These are phyloP conservation scores for Pseudochirops corinnae DNA, from an alignment of 2,797 vertebrate genomes.

Conservation along the genomic window DNA sequence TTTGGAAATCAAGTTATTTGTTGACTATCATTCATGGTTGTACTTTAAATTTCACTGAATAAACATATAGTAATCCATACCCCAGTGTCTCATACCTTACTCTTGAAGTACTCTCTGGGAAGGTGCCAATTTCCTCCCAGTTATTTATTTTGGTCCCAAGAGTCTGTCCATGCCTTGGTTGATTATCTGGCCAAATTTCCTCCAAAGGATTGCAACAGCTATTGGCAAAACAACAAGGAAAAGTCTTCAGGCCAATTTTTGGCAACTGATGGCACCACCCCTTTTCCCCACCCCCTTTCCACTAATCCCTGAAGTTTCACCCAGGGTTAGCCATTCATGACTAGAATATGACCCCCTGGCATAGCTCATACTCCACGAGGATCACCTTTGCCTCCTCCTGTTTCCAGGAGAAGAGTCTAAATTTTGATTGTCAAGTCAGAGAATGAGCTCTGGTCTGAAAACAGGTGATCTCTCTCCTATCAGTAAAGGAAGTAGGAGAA, in stretches of 20 bases:
- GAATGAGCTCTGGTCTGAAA: slow-evolving; percentile 34
- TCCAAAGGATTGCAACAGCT: slow-evolving; percentile 78
- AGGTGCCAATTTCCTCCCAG: slow-evolving; percentile 74
- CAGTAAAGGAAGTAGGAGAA: slow-evolving; percentile 46
- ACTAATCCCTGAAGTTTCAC: slow-evolving; percentile 66
- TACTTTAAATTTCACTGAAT: slow-evolving; percentile 46
- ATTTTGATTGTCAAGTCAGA: not conserved
- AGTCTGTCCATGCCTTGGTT: slow-evolving; percentile 59
- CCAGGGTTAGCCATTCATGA: slow-evolving; percentile 50
- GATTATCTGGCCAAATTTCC: slow-evolving; percentile 73
- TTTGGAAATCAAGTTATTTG: slow-evolving; percentile 13
- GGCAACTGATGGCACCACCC: slow-evolving; percentile 65
- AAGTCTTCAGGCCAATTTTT: slow-evolving; percentile 70
- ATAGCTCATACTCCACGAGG: not conserved
- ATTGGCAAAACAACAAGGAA: slow-evolving; percentile 77
- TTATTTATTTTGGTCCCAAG: slow-evolving; percentile 78
- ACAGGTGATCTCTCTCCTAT: slow-evolving; percentile 17
- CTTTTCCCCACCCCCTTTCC: slow-evolving; percentile 48
- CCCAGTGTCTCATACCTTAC: slow-evolving; percentile 51
- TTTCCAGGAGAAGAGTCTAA: not conserved
- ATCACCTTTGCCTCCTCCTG: not conserved
- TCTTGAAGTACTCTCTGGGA: slow-evolving; percentile 73
- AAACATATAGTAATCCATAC: slow-evolving; percentile 37
- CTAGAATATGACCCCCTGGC: slow-evolving; percentile 29
- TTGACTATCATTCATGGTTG: not conserved